These are phyloP conservation scores for Aporophyla lueneburgensis DNA, from an alignment of 2,888 invertebrate genomes.

Conservation along the genomic window DNA sequence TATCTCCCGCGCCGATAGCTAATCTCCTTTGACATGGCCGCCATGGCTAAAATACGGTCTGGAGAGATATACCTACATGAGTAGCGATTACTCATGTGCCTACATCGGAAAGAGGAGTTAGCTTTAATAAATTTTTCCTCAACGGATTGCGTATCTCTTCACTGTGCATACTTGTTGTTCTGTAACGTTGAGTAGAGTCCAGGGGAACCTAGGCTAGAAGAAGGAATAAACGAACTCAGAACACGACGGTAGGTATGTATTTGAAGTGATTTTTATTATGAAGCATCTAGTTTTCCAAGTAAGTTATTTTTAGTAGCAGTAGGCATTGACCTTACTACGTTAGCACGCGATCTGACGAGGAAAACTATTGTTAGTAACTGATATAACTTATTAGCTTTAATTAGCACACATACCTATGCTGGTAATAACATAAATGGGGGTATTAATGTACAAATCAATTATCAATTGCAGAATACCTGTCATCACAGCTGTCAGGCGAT, in stretches of 20 bases:
- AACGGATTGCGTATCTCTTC: conserved; percentile 15
- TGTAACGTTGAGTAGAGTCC: no score
- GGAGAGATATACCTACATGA: no score
- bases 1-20: no score
- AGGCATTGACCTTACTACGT: conserved; percentile 26
- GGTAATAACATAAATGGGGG: conserved; percentile 25
- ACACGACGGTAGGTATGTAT: background rate
- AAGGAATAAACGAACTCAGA: no score
- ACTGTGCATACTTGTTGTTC: no score
- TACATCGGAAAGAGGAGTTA: background rate
- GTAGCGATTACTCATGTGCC: no score
- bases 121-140: conserved; percentile 24
- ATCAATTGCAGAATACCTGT: conserved; percentile 27
- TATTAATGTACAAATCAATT: conserved; percentile 33
- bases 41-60: no score
- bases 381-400: conserved; percentile 19
- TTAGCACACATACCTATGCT: conserved; percentile 7
- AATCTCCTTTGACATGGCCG: no score
- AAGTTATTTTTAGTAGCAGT: conserved; percentile 3
- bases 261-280: no score
- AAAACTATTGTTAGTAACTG: conserved; percentile 28
- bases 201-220: no score
- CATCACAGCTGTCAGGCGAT: conserved; percentile 13
- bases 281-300: no score
- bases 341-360: conserved; percentile 31